These are phyloP conservation scores for Agrilus biguttatus DNA, from an alignment of 2,888 invertebrate species.

Conservation along the genomic window DNA sequence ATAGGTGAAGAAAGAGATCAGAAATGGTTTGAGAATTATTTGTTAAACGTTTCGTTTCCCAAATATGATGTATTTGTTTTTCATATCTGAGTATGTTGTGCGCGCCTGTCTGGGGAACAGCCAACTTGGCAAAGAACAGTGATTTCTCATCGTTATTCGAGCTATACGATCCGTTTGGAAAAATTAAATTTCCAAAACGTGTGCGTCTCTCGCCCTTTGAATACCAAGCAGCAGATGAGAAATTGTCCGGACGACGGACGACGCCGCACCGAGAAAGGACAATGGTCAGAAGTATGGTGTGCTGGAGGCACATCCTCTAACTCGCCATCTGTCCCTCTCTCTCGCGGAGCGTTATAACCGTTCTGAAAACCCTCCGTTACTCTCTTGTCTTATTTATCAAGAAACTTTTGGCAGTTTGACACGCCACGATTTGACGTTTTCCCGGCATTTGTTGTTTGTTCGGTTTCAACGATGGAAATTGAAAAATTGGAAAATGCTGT, in stretches of 20 bases:
- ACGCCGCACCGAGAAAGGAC: slow-evolving; percentile 15
- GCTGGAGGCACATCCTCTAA: too few species aligned
- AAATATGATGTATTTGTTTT: too few species aligned
- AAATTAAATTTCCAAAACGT: slow-evolving; percentile 20
- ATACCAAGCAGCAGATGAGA: slow-evolving; percentile 19
- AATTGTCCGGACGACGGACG: slow-evolving; percentile 10
- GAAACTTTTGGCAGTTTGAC: slow-evolving; percentile 31
- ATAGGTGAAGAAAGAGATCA: too few species aligned
- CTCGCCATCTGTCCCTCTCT: too few species aligned
- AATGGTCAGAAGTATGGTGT: slow-evolving; percentile 14
- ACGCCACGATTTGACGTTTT: slow-evolving; percentile 20
- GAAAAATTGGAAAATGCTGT: slow-evolving; percentile 10
- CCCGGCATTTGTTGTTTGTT: slow-evolving; percentile 9
- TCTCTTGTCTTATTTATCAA: slow-evolving; percentile 25
- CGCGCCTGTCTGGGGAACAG: too few species aligned
- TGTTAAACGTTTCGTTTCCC: too few species aligned
- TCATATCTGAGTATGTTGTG: too few species aligned
- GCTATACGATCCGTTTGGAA: slow-evolving; percentile 7
- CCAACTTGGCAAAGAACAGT: too few species aligned
- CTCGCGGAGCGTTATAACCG: too few species aligned
- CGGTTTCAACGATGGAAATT: slow-evolving; percentile 5
- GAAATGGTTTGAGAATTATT: too few species aligned
- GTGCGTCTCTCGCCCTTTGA: slow-evolving; percentile 17
- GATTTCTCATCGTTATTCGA: too few species aligned
- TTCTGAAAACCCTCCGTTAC: too few species aligned